These are phyloP conservation scores for Leptura quadrifasciata DNA, from an alignment of 2,888 invertebrate genomes.

Conservation along the genomic window DNA sequence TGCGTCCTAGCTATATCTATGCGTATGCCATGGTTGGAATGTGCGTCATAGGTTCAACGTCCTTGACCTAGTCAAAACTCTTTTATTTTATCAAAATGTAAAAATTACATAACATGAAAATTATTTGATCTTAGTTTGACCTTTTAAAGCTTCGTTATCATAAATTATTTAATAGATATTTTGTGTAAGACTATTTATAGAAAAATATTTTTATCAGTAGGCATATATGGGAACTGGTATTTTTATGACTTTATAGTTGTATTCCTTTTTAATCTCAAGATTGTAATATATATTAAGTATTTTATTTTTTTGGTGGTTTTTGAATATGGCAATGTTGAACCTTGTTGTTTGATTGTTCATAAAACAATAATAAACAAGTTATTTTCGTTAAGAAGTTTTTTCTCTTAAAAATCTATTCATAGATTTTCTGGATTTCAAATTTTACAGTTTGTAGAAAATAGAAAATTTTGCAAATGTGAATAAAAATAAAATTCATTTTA, in stretches of 20 bases:
- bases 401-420: not conserved
- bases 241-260: slow-evolving; percentile 14
- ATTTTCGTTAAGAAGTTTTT: slow-evolving; percentile 29
- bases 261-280: not conserved
- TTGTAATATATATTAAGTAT: slow-evolving; percentile 3
- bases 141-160: slow-evolving; percentile 42
- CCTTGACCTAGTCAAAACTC: not conserved
- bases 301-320: not conserved
- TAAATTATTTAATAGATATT: slow-evolving; percentile 14
- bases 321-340: slow-evolving; percentile 35
- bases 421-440: too few species aligned
- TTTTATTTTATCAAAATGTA: not conserved
- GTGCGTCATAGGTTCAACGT: too few species aligned
- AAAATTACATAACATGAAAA: not conserved
- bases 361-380: slow-evolving; percentile 26
- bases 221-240: slow-evolving; percentile 24
- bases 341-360: slow-evolving; percentile 29
- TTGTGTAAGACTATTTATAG: not conserved
- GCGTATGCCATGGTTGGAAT: too few species aligned
- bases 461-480: too few species aligned
- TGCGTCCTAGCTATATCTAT: too few species aligned
- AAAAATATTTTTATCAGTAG: slow-evolving; percentile 4
- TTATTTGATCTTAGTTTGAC: slow-evolving; percentile 37
- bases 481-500: too few species aligned
- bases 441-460: too few species aligned